Percentiles rank a stretch among this genome's conserved stretches.
phyloP scores from a whole-genome alignment of 2,797 vertebrate species.

The Catostomus latipinnis region DNA sequence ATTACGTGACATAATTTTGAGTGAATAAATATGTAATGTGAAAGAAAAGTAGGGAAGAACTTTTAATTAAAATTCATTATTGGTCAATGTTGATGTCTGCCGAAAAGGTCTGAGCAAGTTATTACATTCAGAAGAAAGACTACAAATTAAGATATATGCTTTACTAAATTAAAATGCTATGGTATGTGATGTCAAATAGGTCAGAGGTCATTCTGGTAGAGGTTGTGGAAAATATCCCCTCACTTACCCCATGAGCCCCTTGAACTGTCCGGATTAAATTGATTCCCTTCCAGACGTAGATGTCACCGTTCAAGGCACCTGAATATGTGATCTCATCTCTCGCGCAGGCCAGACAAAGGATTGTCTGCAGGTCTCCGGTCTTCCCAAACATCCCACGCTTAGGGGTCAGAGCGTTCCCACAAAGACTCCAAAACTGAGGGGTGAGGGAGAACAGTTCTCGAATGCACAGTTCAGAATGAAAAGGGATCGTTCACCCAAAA shows the following conservation, averaged over 20 bases:
- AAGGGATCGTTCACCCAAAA: neutral
- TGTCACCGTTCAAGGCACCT: constrained; percentile 95
- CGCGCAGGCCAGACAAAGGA: constrained; percentile 95
- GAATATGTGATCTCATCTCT: constrained; percentile 97
- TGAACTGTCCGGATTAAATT: constrained; percentile 93
- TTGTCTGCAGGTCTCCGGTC: constrained; percentile 97
- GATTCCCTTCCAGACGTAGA: constrained; percentile 98
- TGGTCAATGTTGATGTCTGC: too few species aligned
- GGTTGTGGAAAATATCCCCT: neutral
- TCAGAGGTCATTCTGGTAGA: neutral
- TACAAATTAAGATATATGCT: too few species aligned
- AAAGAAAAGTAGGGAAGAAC: too few species aligned
- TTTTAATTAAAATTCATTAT: too few species aligned
- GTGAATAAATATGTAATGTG: too few species aligned
- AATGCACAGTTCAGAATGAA: too few species aligned
- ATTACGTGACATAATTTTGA: too few species aligned
- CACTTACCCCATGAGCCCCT: constrained; percentile 93
- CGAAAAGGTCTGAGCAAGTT: too few species aligned
- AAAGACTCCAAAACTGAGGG: constrained; percentile 96
- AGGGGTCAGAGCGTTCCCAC: constrained; percentile 95
- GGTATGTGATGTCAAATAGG: neutral
- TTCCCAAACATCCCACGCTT: constrained; percentile 97
- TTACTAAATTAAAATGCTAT: too few species aligned
- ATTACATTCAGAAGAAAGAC: too few species aligned
- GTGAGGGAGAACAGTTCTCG: constrained; percentile 66